Evolutionary conservation across 1,140 invertebrate genomes (phyloP).

Genomic region (Patella vulgata): DNA sequence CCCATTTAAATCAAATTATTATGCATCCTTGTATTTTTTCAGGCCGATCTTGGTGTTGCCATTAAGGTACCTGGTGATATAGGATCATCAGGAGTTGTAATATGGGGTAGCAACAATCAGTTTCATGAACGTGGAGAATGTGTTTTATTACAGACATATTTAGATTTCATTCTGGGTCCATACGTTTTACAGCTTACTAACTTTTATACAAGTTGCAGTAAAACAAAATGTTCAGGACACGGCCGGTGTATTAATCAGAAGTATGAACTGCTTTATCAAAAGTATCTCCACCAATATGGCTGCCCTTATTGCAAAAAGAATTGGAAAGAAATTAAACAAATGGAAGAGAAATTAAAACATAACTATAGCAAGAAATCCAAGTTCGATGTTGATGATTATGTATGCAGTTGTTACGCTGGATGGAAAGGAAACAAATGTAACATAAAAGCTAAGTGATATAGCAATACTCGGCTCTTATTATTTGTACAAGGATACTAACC

Average conservation of each 20-base stretch:
- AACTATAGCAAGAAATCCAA: neutral
- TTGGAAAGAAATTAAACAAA: neutral
- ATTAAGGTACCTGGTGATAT: conserved; percentile 28
- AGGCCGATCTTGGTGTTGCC: conserved; percentile 27
- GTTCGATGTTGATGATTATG: conserved; percentile 15
- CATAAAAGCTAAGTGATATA: too few species aligned
- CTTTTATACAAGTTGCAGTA: conserved; percentile 23
- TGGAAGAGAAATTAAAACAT: neutral
- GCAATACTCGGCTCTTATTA: too few species aligned
- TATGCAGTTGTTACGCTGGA: conserved; percentile 21
- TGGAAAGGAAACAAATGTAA: conserved; percentile 18
- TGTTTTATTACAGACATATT: conserved; percentile 22
- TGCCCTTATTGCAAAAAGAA: neutral
- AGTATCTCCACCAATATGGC: conserved; percentile 5
- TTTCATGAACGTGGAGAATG: conserved; percentile 28
- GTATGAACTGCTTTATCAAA: conserved; percentile 17
- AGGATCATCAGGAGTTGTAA: conserved; percentile 32
- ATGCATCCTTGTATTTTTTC: conserved; percentile 6
- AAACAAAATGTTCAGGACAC: conserved; percentile 23
- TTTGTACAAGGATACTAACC: too few species aligned
- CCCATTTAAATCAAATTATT: too few species aligned
- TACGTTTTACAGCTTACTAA: conserved; percentile 26
- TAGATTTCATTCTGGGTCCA: conserved; percentile 31
- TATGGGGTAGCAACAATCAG: conserved; percentile 29
- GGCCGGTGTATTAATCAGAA: conserved; percentile 33